Evolutionary conservation across 2,113 vertebrate genomes (phyloP).

Genomic region (Dendropsophus ebraccatus): DNA sequence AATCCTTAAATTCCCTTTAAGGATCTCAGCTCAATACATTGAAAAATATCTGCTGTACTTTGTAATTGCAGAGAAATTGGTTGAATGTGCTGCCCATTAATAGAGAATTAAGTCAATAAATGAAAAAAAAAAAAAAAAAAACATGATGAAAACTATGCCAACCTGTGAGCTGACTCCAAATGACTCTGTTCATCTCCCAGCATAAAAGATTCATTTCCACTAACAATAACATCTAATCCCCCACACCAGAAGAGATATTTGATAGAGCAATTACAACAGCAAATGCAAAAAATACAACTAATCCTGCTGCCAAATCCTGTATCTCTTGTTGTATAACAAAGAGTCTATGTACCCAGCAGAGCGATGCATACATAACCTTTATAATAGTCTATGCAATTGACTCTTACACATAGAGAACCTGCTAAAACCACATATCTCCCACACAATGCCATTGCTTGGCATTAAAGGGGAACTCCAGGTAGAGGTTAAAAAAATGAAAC

Average conservation of each 20-base stretch:
- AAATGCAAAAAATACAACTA: slow-evolving; percentile 5
- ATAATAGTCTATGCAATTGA: neutral
- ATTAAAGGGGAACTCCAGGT: no score
- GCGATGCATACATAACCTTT: neutral
- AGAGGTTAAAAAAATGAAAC: no score
- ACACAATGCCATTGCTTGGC: neutral
- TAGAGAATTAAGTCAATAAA: slow-evolving; percentile 5
- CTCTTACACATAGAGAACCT: neutral
- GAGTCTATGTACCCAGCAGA: neutral
- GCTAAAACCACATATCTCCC: neutral
- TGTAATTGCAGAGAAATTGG: neutral
- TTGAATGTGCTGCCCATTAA: neutral
- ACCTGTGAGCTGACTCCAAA: slow-evolving; percentile 7
- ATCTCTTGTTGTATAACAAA: slow-evolving; percentile 19
- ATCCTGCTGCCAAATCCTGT: slow-evolving; percentile 1
- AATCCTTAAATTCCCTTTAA: no score
- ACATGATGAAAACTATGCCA: neutral
- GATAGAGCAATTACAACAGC: slow-evolving; percentile 33
- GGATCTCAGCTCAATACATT: neutral
- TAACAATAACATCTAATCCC: slow-evolving; percentile 52
- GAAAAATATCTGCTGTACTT: neutral
- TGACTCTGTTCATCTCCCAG: slow-evolving; percentile 33
- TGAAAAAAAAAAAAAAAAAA: neutral
- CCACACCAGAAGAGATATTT: slow-evolving; percentile 30
- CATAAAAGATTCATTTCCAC: slow-evolving; percentile 25